Evolutionary conservation across 2,888 invertebrate species (phyloP), one percentile per base, ranked within the genome.

Genomic region (Rhimphoctona megacephalus): DNA sequence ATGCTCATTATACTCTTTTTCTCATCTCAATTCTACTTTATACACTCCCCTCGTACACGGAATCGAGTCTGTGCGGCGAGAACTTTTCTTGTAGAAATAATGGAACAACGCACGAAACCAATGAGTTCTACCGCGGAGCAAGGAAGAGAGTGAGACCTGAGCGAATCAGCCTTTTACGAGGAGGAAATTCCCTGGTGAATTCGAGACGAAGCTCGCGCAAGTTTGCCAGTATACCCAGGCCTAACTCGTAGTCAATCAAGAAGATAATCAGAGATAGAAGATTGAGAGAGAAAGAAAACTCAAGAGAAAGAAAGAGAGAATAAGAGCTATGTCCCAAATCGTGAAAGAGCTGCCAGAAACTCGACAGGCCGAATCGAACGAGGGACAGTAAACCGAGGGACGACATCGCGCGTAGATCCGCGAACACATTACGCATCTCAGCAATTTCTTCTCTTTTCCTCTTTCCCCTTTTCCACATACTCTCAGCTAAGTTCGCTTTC

Each of bases 211-310:
- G 76, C 76, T 73, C 70, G 76, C 67, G 66, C 81, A 25, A 70
- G 79, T 84, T 66, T 64, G 81, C 77, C 73, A 86, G 73, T 83
- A 78, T 85, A 84, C 77, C 88, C 88, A 72, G 79, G 87, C 85
- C 81, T 87, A 88, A 85, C 85, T 85, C 87, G 85, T 85, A 89
- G 88, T 90, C 89, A 90, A 89, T 90, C 90, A 89, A 86, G 80
- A 86, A 89, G 90, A 90, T 90, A 90, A 90, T 90, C 89, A 85
- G 83, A 85, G 83, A 81, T 81, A 39, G 36, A 43, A 39, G 39
- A 33, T 49, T 3, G 54, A 49, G 17, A 39, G 36, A 67, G 43
- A 69, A 30, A 54, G 54, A 9, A 52, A 43, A 4, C 69, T 78
- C 69, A 33, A 49, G 67, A 1, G 17, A 30, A 61, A 30, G 61